Evolutionary conservation across 2,797 vertebrate species (phyloP), one percentile per base, ranked within the genome.

Genomic region (Orestias chungarensis): DNA sequence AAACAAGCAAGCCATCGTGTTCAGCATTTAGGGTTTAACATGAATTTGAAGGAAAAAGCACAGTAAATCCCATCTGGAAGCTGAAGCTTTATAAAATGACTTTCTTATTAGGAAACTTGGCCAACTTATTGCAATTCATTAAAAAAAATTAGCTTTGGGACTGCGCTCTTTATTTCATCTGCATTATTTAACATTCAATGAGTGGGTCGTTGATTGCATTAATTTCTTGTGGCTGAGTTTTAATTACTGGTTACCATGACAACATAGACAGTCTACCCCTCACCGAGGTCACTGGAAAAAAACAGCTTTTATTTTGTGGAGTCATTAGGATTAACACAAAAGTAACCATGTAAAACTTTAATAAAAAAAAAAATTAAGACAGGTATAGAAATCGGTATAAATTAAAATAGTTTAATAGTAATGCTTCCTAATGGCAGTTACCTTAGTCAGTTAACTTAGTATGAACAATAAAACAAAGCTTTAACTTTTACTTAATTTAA

Each of bases 161-260:
- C 31, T 59, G 47, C 65, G 55, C n/a, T 72, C 46, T 81, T 83
- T 70, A 76, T 65, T 81, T 70, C 66, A 49, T 50, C 54, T 66
- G 18, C 52, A 80, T 80, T 74, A 80, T 84, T 85, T 72, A 78
- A 74, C 44, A 64, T 57, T 61, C 38, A 72, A 76, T 68, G 72
- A 81, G 74, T n/a, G 65, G 74, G 23, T 72, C 65, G 54, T 69
- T 80, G 79, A 88, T 72, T 61, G 38, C 27, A 44, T 46, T 81
- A 59, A 84, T 75, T 82, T 75, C 76, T 33, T n/a, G 42, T 17
- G 52, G 49, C 59, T 47, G 64, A 54, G 66, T 55, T 77, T 74
- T 71, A 47, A 68, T 49, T 47, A 64, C 25, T 38, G 2, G 55
- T 78, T 79, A 64, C 78, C 40, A 12, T 67, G 29, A 73, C 66